Conservation (phyloP, 2,113 vertebrate genomes). For the Apistogramma diplotaenia region DNA sequence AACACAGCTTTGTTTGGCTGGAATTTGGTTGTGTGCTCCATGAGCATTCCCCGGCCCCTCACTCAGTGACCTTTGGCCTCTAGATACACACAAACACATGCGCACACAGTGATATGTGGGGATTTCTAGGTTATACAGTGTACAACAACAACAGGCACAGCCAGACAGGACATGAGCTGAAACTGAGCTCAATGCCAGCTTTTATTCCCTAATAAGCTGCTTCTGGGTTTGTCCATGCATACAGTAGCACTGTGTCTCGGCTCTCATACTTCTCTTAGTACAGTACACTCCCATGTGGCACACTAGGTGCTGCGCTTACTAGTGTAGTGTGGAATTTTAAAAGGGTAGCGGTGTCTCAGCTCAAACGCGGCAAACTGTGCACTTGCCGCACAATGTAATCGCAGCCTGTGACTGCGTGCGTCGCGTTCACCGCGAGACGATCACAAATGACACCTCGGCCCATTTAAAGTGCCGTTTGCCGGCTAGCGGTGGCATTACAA, state of each 20-base stretch:
- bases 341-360: background rate
- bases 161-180: slow-evolving; percentile 9
- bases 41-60: slow-evolving; percentile 50
- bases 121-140: slow-evolving; percentile 48
- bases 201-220: background rate
- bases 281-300: background rate
- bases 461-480: background rate
- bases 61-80: slow-evolving; percentile 46
- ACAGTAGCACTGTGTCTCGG: background rate
- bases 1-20: slow-evolving; percentile 61
- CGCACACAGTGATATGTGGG: slow-evolving; percentile 27
- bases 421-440: background rate
- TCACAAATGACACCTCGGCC: background rate
- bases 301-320: background rate
- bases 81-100: slow-evolving; percentile 42
- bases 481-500: background rate
- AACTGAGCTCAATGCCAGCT: slow-evolving; percentile 15
- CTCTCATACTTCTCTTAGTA: background rate
- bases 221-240: background rate
- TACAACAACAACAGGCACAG: slow-evolving; percentile 14
- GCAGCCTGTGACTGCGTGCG: background rate
- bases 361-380: background rate
- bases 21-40: slow-evolving; percentile 64
- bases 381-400: background rate
- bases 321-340: background rate